Conservation (phyloP, 2,888 invertebrate species). For the Lithophane ornitopus region DNA sequence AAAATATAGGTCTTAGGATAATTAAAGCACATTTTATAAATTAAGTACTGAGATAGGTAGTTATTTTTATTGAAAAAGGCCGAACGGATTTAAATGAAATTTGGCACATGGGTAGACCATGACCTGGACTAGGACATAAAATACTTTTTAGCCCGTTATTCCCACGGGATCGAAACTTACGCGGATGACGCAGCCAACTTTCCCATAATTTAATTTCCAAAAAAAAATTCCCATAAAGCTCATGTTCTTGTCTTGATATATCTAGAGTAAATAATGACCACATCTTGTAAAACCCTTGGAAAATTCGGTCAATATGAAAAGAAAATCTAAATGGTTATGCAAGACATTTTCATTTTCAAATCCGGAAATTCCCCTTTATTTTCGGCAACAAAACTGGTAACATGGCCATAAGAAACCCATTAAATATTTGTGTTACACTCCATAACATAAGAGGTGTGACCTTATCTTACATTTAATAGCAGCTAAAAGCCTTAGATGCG, state of each 20-base stretch:
- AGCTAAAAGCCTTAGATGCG: conserved; percentile 43
- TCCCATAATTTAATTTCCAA: neutral
- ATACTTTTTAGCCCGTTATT: too few relatives aligned
- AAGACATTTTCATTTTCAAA: conserved; percentile 6
- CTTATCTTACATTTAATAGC: conserved; percentile 44
- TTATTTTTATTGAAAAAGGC: neutral
- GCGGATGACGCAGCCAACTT: too few relatives aligned
- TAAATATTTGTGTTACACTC: conserved; percentile 45
- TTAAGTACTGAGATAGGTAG: conserved; percentile 5
- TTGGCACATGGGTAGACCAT: too few relatives aligned
- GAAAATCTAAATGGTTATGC: conserved; percentile 3
- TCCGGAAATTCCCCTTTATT: neutral
- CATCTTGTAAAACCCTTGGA: neutral
- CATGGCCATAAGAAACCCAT: conserved; percentile 23
- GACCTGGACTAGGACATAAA: too few relatives aligned
- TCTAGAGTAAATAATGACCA: neutral
- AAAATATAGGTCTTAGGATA: conserved; percentile 32
- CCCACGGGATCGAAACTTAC: too few relatives aligned
- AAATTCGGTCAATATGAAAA: neutral
- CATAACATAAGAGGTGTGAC: conserved; percentile 40
- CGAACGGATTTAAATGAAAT: too few relatives aligned
- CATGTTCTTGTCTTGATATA: neutral
- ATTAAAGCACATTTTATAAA: conserved; percentile 18
- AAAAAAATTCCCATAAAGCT: neutral
- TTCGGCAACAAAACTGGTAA: conserved; percentile 30